Base-by-base conservation (phyloP, 2,888 invertebrate species). In the Digitonthophagus gazella region DNA sequence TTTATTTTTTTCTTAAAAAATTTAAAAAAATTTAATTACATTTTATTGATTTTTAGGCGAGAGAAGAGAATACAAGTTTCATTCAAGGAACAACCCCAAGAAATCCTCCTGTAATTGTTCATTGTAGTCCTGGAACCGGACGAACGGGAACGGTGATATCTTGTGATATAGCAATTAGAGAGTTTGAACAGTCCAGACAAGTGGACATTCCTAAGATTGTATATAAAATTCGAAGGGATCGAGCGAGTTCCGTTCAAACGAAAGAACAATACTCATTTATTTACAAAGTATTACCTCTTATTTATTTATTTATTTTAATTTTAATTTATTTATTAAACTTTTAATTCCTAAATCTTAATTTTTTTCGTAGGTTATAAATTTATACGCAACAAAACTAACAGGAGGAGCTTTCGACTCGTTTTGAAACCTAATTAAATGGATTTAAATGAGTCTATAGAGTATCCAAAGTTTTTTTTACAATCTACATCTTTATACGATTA, bases 261-360 rank as follows among this genome's bases (percentile, higher is more conserved):
- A 90, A 91, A 78, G 95, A 96, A 78, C 97, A 97, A 84, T 97
- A 97, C 83, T 89, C 90, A 78, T 95, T 96, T 84, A 91, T 97
- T 73, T 96, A 97, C 82, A 93, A 93, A 90, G 96, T 94, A 80
- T 74, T 73, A 67, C n/a, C n/a, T n/a, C n/a, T n/a, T n/a, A n/a
- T n/a, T n/a, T n/a, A n/a, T n/a, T n/a, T n/a, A n/a, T n/a, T n/a
- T n/a, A n/a, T n/a, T n/a, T n/a, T n/a, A n/a, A n/a, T n/a, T n/a
- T n/a, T n/a, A n/a, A n/a, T 55, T 19, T 71, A 54, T 22, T 14
- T 58, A 65, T 18, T 28, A 44, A 8, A 58, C 6, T 57, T 5
- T 57, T 57, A 64, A 68, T 54, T 15, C 44, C 56, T n/a, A n/a
- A 65, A 69, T 71, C 19, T 63, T 69, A 75, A 75, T 78, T 74